These are phyloP conservation scores for Microplitis demolitor DNA, from an alignment of 1,140 invertebrate genomes.

Conservation along the genomic window DNA sequence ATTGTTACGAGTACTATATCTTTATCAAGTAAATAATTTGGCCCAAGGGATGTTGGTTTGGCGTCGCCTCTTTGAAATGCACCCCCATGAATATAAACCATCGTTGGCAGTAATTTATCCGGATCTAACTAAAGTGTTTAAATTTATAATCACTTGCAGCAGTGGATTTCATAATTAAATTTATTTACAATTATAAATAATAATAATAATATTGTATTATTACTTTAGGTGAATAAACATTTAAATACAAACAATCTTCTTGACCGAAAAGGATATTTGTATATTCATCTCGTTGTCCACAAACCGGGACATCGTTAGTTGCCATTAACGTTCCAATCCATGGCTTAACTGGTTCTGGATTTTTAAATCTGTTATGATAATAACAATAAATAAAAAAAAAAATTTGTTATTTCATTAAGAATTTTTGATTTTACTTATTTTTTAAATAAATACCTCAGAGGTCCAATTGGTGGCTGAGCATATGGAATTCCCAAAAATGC, in stretches of 20 bases:
- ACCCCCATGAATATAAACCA: constrained; percentile 63
- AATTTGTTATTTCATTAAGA: not conserved
- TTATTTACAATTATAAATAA: not conserved
- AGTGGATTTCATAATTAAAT: not conserved
- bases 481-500: constrained; percentile 65
- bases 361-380: constrained; percentile 26
- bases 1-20: constrained; percentile 64
- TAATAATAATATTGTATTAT: constrained; percentile 1
- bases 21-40: constrained; percentile 64
- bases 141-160: not conserved
- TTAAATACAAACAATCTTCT: constrained; percentile 70
- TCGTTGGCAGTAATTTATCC: constrained; percentile 48
- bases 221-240: constrained; percentile 67
- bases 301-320: constrained; percentile 5
- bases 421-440: not conserved
- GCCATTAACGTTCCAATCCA: constrained; percentile 38
- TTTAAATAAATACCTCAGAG: constrained; percentile 49
- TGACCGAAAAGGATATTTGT: constrained; percentile 34
- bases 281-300: constrained; percentile 17
- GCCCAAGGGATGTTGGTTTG: constrained; percentile 42
- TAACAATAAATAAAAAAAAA: constrained; percentile 1
- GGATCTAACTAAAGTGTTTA: constrained; percentile 5
- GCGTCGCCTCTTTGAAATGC: constrained; percentile 55
- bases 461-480: constrained; percentile 63
- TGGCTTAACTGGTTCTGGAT: constrained; percentile 32